Percentiles rank a stretch among this genome's conserved stretches.
Evolutionary conservation across 2,797 vertebrate genomes (phyloP).

Genomic region (Oreonectes daqikongensis): DNA sequence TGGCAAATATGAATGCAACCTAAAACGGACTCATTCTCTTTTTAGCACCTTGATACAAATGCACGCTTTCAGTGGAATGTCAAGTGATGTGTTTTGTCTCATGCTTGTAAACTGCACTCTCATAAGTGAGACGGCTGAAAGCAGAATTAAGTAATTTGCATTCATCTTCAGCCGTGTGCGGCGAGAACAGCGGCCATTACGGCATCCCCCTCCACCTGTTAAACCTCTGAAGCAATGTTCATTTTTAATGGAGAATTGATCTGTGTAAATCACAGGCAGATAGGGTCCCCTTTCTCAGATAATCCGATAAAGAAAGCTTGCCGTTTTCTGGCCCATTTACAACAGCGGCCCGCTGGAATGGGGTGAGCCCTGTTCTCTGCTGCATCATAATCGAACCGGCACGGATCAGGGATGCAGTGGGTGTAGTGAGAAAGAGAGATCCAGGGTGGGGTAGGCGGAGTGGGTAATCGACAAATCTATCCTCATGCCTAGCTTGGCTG

Average conservation of each 20-base stretch:
- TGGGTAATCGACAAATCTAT: constrained; percentile 57
- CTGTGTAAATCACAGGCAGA: constrained; percentile 54
- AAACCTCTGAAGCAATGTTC: constrained; percentile 50
- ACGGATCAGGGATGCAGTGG: constrained; percentile 21
- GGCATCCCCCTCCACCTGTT: constrained; percentile 26
- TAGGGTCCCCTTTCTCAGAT: constrained; percentile 42
- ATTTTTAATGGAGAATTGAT: constrained; percentile 63
- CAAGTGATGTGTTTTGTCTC: constrained; percentile 33
- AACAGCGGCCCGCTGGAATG: constrained; percentile 38
- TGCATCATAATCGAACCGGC: constrained; percentile 27
- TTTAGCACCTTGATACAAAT: background rate
- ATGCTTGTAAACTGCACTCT: constrained; percentile 35
- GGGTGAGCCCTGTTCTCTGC: constrained; percentile 34
- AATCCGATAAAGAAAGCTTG: constrained; percentile 56
- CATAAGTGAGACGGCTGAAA: constrained; percentile 39
- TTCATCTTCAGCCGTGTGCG: constrained; percentile 33
- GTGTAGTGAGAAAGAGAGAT: constrained; percentile 13
- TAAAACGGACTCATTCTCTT: constrained; percentile 15
- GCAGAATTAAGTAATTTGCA: constrained; percentile 43
- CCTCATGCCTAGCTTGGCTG: constrained; percentile 47
- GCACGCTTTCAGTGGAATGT: constrained; percentile 17
- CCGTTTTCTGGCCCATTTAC: constrained; percentile 38
- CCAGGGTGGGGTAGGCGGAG: constrained; percentile 34
- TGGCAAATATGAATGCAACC: constrained; percentile 15
- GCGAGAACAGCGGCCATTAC: constrained; percentile 25